These are phyloP conservation scores for Sebastes hopkinsi DNA, from an alignment of 2,797 vertebrate genomes.

Conservation along the genomic window DNA sequence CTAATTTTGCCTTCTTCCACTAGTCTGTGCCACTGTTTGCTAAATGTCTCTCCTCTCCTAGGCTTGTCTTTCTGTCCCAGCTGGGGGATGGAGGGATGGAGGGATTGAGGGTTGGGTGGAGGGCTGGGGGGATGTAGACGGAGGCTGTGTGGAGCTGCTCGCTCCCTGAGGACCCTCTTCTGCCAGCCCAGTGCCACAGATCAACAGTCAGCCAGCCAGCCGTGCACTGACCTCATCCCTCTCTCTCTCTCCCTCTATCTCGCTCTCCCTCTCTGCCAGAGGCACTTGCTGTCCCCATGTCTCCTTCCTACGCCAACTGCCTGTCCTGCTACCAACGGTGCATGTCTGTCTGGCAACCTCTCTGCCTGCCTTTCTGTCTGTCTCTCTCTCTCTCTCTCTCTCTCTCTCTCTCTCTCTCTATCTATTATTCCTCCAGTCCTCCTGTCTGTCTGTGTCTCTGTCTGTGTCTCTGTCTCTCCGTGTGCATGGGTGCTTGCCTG, in stretches of 20 bases:
- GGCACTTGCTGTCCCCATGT: constrained; percentile 76
- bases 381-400: too few species aligned
- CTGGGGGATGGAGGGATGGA: constrained; percentile 56
- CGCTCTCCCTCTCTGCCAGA: constrained; percentile 62
- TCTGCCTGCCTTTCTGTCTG: constrained; percentile 31
- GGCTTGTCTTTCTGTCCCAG: constrained; percentile 49
- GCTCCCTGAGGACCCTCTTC: constrained; percentile 73
- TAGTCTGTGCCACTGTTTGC: constrained; percentile 34
- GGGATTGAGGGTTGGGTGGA: constrained; percentile 41
- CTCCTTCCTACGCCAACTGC: constrained; percentile 77
- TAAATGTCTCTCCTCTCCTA: constrained; percentile 18
- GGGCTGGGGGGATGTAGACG: constrained; percentile 41
- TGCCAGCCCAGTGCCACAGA: constrained; percentile 81
- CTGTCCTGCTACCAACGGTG: constrained; percentile 74
- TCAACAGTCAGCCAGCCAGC: constrained; percentile 82
- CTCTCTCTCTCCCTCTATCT: constrained; percentile 30
- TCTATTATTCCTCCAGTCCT: constrained; percentile 54
- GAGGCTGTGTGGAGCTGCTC: constrained; percentile 60
- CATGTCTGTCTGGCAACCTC: constrained; percentile 75
- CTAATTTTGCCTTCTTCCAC: constrained; percentile 29
- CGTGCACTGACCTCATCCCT: constrained; percentile 76
- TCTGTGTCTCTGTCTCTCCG: constrained; percentile 40
- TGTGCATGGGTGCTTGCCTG: constrained; percentile 57
- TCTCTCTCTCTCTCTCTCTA: constrained; percentile 38
- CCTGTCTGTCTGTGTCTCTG: constrained; percentile 54